Evolutionary conservation across 2,888 invertebrate species (phyloP).

Genomic region (Pyrgus malvae): DNA sequence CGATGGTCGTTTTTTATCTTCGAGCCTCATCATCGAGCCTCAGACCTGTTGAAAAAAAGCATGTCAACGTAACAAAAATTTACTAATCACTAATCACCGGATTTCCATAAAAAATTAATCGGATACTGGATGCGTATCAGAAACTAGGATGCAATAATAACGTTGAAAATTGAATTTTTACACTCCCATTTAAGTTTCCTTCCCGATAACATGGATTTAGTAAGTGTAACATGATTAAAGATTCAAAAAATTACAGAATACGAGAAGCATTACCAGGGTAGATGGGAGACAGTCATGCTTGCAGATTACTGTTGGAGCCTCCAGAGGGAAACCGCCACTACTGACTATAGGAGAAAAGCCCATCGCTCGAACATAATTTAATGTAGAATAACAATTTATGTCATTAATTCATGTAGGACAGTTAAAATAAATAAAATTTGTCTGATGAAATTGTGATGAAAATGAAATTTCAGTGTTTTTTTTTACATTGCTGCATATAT

Average conservation of each 20-base stretch:
- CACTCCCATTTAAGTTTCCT: too few species aligned
- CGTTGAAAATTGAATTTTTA: too few species aligned
- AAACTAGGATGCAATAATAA: background rate
- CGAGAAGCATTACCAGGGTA: background rate
- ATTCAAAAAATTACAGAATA: background rate
- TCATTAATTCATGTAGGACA: too few species aligned
- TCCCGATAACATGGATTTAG: too few species aligned
- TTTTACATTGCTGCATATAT: too few species aligned
- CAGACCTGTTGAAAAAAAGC: background rate
- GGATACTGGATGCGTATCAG: background rate
- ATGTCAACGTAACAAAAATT: background rate
- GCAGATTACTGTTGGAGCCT: slow-evolving; percentile 5
- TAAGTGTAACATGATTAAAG: too few species aligned
- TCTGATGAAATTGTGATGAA: too few species aligned
- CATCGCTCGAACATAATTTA: background rate
- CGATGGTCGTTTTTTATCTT: too few species aligned
- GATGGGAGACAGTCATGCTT: slow-evolving; percentile 3
- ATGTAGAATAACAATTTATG: too few species aligned
- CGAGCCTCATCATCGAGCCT: too few species aligned
- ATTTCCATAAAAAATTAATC: background rate
- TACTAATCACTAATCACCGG: background rate
- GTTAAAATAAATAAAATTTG: too few species aligned
- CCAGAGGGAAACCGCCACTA: background rate
- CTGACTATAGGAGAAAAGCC: background rate
- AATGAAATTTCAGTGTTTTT: too few species aligned